Evolutionary conservation across 1,140 invertebrate genomes (phyloP).

Genomic region (Pseudomyrmex sp.): DNA sequence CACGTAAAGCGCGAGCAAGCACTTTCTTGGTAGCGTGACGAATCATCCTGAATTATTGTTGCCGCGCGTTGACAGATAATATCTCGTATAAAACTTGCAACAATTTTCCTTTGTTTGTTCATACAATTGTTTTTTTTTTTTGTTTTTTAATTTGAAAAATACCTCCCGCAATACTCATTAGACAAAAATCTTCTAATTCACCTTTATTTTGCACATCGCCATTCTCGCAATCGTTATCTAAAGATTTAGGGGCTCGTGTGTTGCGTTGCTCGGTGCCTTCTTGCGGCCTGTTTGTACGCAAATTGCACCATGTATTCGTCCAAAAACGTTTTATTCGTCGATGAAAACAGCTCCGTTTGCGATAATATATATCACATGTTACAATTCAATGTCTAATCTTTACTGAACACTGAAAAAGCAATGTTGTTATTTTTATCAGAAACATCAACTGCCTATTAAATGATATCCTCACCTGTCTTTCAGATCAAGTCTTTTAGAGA

Average conservation of each 20-base stretch:
- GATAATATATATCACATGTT: neutral
- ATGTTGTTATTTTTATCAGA: conserved; percentile 29
- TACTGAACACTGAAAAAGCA: conserved; percentile 6
- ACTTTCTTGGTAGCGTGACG: conserved; percentile 65
- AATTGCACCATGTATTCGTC: conserved; percentile 67
- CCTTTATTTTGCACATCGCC: conserved; percentile 33
- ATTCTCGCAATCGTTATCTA: conserved; percentile 41
- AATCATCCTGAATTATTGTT: conserved; percentile 65
- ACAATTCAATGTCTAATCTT: conserved; percentile 32
- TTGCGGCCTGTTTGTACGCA: conserved; percentile 79
- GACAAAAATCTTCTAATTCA: conserved; percentile 1
- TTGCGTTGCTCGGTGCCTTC: conserved; percentile 80
- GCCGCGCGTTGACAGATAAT: conserved; percentile 17
- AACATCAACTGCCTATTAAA: conserved; percentile 24
- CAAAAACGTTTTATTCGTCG: conserved; percentile 45
- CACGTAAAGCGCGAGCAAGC: conserved; percentile 58
- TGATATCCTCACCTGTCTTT: conserved; percentile 11
- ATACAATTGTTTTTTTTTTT: neutral
- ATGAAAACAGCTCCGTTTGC: conserved; percentile 35
- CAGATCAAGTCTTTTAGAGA: neutral
- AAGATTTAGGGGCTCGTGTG: conserved; percentile 72
- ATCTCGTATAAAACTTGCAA: neutral
- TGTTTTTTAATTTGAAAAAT: neutral
- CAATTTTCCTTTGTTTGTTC: conserved; percentile 31
- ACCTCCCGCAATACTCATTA: neutral